A percentile compares a stretch with the other conserved stretches of the same genome.
phyloP scores from a whole-genome alignment of 2,797 vertebrate genomes.

The Dendrocincla fuliginosa region DNA sequence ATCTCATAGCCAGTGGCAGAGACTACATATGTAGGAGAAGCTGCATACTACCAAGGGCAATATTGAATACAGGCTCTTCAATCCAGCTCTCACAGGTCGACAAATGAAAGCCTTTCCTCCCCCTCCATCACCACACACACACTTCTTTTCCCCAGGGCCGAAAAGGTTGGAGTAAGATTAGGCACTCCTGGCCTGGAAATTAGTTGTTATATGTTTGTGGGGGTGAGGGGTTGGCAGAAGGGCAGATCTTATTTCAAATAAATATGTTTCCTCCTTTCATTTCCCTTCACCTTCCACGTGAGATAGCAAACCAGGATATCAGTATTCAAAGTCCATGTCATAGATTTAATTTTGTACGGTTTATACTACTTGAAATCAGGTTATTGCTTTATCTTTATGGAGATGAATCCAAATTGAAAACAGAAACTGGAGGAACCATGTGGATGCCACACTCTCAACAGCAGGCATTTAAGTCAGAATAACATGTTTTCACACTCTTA shows the following conservation, averaged over 20 bases:
- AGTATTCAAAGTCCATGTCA: not conserved
- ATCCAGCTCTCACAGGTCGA: not conserved
- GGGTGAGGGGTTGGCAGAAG: not conserved
- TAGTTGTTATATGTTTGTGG: not conserved
- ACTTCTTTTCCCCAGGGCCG: not conserved
- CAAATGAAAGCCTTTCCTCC: not conserved
- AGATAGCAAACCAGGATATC: slow-evolving; percentile 20
- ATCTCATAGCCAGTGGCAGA: slow-evolving; percentile 27
- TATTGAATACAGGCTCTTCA: not conserved
- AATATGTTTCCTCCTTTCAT: slow-evolving; percentile 42
- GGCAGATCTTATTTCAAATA: slow-evolving; percentile 44
- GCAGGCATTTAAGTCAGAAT: not conserved
- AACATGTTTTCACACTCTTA: not conserved
- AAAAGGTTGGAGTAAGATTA: not conserved
- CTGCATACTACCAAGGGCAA: not conserved
- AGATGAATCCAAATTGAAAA: slow-evolving; percentile 66
- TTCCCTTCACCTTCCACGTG: slow-evolving; percentile 12
- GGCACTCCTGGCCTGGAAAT: slow-evolving; percentile 22
- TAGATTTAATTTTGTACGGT: slow-evolving; percentile 56
- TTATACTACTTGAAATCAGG: slow-evolving; percentile 39
- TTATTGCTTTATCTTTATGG: slow-evolving; percentile 64
- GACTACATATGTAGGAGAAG: not conserved
- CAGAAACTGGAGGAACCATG: slow-evolving; percentile 17
- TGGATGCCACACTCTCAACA: slow-evolving; percentile 14
- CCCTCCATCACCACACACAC: not conserved